Evolutionary conservation across 2,797 vertebrate species (phyloP).

Genomic region (Caiman crocodilus): DNA sequence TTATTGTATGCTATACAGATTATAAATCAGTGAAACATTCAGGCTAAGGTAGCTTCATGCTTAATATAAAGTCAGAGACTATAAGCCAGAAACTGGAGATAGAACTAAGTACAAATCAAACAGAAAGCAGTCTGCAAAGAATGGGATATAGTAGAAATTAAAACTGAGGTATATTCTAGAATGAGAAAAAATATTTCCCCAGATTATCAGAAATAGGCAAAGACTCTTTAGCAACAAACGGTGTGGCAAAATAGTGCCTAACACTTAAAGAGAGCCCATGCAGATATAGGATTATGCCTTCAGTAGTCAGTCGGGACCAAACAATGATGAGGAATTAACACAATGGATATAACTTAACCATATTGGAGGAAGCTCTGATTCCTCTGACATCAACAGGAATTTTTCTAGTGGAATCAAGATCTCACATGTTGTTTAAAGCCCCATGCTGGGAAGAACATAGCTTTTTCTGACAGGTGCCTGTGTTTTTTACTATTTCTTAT

Average conservation of each 20-base stretch:
- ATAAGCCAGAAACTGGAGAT: slow-evolving; percentile 44
- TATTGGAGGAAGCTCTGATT: background rate
- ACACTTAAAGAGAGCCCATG: slow-evolving; percentile 35
- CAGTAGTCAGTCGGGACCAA: background rate
- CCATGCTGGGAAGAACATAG: background rate
- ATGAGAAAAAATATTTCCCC: slow-evolving; percentile 22
- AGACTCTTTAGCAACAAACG: slow-evolving; percentile 47
- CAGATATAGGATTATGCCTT: background rate
- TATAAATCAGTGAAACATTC: background rate
- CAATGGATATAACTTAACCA: background rate
- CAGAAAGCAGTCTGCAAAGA: slow-evolving; percentile 20
- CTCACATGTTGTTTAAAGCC: background rate
- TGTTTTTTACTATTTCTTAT: background rate
- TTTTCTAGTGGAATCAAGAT: background rate
- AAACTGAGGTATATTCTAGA: slow-evolving; percentile 26
- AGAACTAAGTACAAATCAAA: background rate
- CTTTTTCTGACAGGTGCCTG: background rate
- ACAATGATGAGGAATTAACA: background rate
- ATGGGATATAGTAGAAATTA: background rate
- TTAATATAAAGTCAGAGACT: slow-evolving; percentile 8
- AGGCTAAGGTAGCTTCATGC: slow-evolving; percentile 23
- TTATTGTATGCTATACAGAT: background rate
- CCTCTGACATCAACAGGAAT: background rate
- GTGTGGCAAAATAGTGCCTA: slow-evolving; percentile 15
- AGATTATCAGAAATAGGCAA: slow-evolving; percentile 44